phyloP scores from a whole-genome alignment of 2,888 invertebrate genomes.

The Amitus sp. region DNA sequence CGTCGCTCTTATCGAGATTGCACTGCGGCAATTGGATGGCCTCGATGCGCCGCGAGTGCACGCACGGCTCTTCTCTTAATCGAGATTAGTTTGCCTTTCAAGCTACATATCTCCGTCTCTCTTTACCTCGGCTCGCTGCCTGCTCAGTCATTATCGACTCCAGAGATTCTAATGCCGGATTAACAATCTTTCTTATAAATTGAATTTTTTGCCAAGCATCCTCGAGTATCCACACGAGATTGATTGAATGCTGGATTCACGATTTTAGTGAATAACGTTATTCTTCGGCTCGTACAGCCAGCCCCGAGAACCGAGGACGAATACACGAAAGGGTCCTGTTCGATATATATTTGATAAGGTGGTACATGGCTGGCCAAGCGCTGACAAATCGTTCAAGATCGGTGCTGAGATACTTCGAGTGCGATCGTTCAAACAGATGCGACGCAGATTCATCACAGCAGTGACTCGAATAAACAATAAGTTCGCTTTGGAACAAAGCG shows the following conservation, averaged over 20 bases:
- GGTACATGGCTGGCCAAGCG: slow-evolving; percentile 59
- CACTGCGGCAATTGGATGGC: slow-evolving; percentile 39
- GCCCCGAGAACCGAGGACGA: slow-evolving; percentile 48
- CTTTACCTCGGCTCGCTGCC: slow-evolving; percentile 12
- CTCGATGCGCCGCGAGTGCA: slow-evolving; percentile 37
- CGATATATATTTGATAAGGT: slow-evolving; percentile 64
- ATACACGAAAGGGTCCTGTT: slow-evolving; percentile 60
- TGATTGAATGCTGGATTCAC: background rate
- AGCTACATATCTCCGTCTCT: slow-evolving; percentile 12
- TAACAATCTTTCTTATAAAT: background rate
- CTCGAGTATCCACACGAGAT: no score
- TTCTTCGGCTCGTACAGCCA: slow-evolving; percentile 36
- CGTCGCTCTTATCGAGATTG: slow-evolving; percentile 53
- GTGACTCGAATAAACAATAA: slow-evolving; percentile 37
- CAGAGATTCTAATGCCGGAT: background rate
- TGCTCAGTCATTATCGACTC: slow-evolving; percentile 2
- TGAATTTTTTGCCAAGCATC: background rate
- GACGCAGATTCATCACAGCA: slow-evolving; percentile 50
- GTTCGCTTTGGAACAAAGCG: slow-evolving; percentile 4
- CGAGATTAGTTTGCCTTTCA: slow-evolving; percentile 36
- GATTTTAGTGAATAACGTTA: slow-evolving; percentile 33
- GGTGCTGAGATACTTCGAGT: slow-evolving; percentile 53
- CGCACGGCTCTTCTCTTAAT: slow-evolving; percentile 40
- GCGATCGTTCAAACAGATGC: slow-evolving; percentile 45
- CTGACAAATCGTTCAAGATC: slow-evolving; percentile 63